Conservation (phyloP, 2,888 invertebrate species). For the Norana najaformis region DNA sequence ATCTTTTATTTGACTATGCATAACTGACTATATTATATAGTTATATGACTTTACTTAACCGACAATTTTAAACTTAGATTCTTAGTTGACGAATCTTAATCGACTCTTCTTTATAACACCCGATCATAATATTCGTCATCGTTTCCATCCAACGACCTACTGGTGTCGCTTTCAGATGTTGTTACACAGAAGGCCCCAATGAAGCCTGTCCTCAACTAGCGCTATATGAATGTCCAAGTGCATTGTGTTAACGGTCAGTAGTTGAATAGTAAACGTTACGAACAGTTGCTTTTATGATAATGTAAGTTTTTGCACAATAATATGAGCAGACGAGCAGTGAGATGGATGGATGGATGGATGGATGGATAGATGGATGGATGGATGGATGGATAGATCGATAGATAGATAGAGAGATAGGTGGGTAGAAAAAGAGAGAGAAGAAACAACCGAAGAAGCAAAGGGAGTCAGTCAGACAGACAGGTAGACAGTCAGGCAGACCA, state of each 20-base stretch:
- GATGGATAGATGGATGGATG: no score
- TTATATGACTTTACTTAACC: no score
- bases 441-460: neutral
- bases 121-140: neutral
- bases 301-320: neutral
- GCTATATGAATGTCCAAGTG: neutral
- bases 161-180: no score
- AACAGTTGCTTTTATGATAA: neutral
- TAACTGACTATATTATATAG: no score
- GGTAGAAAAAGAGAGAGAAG: neutral
- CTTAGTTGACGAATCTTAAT: no score
- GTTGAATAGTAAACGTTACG: neutral
- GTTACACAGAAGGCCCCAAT: no score
- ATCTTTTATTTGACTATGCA: neutral
- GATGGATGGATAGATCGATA: no score
- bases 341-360: no score
- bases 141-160: neutral
- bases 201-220: neutral
- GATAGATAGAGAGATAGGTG: no score
- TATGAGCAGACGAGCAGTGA: no score
- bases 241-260: neutral
- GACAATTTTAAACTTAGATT: no score
- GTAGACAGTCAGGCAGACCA: no score
- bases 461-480: neutral
- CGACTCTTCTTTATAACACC: neutral